phyloP scores from a whole-genome alignment of 2,113 vertebrate genomes.

The Aspiorhynchus laticeps region DNA sequence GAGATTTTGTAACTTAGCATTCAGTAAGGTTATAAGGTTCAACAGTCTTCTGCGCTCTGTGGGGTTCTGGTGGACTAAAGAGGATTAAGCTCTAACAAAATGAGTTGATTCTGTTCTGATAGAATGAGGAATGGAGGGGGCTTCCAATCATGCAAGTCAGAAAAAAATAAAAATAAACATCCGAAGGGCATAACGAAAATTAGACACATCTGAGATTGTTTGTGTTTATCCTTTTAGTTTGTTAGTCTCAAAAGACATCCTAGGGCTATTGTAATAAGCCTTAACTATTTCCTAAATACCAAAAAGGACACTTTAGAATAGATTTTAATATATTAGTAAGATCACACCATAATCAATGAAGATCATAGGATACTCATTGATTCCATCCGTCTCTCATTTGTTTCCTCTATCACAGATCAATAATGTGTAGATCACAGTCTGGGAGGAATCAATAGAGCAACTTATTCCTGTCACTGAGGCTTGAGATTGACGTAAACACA shows the following conservation, averaged over 20 bases:
- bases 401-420: slow-evolving; percentile 29
- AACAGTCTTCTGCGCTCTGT: slow-evolving; percentile 12
- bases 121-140: neutral
- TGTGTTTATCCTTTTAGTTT: neutral
- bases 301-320: neutral
- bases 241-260: neutral
- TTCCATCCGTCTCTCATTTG: slow-evolving; percentile 25
- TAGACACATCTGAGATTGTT: neutral
- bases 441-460: slow-evolving; percentile 24
- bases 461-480: slow-evolving; percentile 4
- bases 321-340: neutral
- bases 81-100: slow-evolving; percentile 35
- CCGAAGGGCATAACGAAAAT: neutral
- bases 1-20: slow-evolving; percentile 3
- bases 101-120: slow-evolving; percentile 39
- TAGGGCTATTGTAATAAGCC: neutral
- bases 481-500: neutral
- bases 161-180: neutral
- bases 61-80: slow-evolving; percentile 26
- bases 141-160: slow-evolving; percentile 23
- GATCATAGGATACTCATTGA: slow-evolving; percentile 23
- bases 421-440: slow-evolving; percentile 36
- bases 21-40: neutral
- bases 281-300: neutral
- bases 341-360: neutral